Evolutionary conservation across 2,888 invertebrate genomes (phyloP).

Genomic region (Drosophila siamana): DNA sequence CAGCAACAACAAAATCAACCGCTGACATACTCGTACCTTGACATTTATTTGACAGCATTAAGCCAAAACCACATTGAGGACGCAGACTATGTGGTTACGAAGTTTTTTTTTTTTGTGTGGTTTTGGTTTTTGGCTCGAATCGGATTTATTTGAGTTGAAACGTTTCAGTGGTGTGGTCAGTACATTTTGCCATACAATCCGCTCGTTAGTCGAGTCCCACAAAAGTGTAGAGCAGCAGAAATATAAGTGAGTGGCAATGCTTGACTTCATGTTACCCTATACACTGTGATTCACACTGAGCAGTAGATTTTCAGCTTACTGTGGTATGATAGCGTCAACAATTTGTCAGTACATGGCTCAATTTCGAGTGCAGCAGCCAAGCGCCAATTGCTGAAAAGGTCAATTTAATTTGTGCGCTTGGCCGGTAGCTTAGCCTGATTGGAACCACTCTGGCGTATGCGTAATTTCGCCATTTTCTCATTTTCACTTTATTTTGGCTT

Average conservation of each 20-base stretch:
- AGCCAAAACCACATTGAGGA: conserved; percentile 19
- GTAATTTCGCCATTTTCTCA: conserved; percentile 41
- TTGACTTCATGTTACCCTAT: not conserved
- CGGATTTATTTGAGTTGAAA: conserved; percentile 53
- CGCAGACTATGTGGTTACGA: conserved; percentile 30
- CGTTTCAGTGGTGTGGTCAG: conserved; percentile 20
- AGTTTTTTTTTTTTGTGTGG: conserved; percentile 13
- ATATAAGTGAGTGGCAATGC: too few species aligned
- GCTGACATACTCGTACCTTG: conserved; percentile 60
- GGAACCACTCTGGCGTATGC: conserved; percentile 61
- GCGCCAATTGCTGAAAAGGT: conserved; percentile 64
- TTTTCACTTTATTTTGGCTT: conserved; percentile 27
- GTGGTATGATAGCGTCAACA: conserved; percentile 22
- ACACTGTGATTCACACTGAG: too few species aligned
- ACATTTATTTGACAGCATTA: conserved; percentile 66
- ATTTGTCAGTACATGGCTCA: conserved; percentile 16
- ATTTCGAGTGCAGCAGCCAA: conserved; percentile 25
- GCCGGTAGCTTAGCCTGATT: conserved; percentile 44
- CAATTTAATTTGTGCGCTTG: conserved; percentile 70
- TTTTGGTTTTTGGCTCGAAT: conserved; percentile 31
- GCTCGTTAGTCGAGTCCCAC: conserved; percentile 52
- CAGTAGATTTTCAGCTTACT: not conserved
- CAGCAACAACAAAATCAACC: conserved; percentile 48
- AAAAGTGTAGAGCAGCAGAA: not conserved
- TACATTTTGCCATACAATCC: conserved; percentile 34